Base-by-base conservation (phyloP, 2,888 invertebrate species). In the Apotomis turbidana region DNA sequence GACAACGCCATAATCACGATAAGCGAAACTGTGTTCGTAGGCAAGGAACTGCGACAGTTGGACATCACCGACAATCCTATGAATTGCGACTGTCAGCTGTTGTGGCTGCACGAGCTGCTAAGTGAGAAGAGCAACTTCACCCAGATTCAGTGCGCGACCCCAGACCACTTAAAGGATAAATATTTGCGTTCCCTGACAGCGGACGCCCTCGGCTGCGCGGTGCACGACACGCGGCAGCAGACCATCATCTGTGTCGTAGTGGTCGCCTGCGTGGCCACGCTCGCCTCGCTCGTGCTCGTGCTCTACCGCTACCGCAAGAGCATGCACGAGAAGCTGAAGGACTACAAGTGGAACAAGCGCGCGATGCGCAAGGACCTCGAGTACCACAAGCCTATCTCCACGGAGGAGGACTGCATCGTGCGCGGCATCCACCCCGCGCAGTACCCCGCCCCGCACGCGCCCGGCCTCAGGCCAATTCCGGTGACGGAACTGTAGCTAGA, bases 401-500 rank as follows among this genome's bases (percentile, higher is more conserved):
- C 92, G 10, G 97, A 97, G 80, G 97, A 97, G 85, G 97, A 97
- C 87, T 97, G 97, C 90, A 96, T 96, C 84, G 95, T 96, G 76
- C 94, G 96, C 70, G 94, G 95, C 68, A 95, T 95, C 76, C 94
- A 94, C 83, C 93, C 94, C 73, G 89, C 92, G 76, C 93, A 92
- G 85, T 94, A 92, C 88, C 91, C 91, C 74, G 88, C 85, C 94
- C 86, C 94, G 82, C 90, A 90, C 90, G 82, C 90, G 78, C 89
- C 85, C 91, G 94, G 88, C 94, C 93, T 87, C 84, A 88, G 89
- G 84, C 96, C 97, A 27, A 96, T 97, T 84, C 97, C 97, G 79
- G 97, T 97, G 83, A 97, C 97, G 94, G 97, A 97, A 89, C 97
- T 97, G 97, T 97, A 97, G 97, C 97, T 97, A 97, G 97, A 97